These are phyloP conservation scores for Pseudopleuronectes americanus DNA, from an alignment of 2,797 vertebrate genomes.

Conservation along the genomic window DNA sequence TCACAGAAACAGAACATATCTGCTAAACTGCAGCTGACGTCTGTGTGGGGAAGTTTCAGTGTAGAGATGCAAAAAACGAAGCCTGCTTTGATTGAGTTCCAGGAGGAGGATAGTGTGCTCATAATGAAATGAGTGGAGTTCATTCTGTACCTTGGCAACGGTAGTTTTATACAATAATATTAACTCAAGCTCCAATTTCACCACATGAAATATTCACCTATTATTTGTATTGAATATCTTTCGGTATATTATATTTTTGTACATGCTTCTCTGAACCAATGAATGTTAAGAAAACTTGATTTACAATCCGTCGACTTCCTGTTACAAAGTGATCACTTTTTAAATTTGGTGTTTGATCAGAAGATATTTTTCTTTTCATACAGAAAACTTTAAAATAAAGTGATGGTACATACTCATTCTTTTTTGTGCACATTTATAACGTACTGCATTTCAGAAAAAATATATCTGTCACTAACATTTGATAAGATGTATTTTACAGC, in stretches of 20 bases:
- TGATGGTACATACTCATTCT: too few species aligned
- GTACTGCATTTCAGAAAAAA: too few species aligned
- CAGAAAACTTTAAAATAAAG: too few species aligned
- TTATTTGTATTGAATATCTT: background rate
- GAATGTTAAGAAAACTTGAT: background rate
- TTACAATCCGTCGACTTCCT: background rate
- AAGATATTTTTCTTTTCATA: background rate
- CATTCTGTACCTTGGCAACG: background rate
- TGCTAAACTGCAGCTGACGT: constrained; percentile 24
- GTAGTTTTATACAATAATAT: background rate
- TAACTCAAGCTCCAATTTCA: background rate
- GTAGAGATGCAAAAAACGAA: constrained; percentile 3
- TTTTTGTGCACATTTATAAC: too few species aligned
- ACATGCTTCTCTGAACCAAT: background rate
- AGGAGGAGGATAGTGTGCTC: background rate
- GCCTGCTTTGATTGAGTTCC: background rate
- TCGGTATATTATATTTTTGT: background rate
- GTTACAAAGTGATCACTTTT: background rate
- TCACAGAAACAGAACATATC: constrained; percentile 7
- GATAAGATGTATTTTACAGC: too few species aligned
- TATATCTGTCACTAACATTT: too few species aligned
- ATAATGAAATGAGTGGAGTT: constrained; percentile 3
- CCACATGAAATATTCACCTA: background rate
- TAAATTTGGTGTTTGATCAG: background rate
- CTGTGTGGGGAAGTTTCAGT: background rate